Percentiles rank a stretch among this genome's conserved stretches.
Conservation (phyloP, 2,113 vertebrate genomes). For the Hemiprocne comata region DNA sequence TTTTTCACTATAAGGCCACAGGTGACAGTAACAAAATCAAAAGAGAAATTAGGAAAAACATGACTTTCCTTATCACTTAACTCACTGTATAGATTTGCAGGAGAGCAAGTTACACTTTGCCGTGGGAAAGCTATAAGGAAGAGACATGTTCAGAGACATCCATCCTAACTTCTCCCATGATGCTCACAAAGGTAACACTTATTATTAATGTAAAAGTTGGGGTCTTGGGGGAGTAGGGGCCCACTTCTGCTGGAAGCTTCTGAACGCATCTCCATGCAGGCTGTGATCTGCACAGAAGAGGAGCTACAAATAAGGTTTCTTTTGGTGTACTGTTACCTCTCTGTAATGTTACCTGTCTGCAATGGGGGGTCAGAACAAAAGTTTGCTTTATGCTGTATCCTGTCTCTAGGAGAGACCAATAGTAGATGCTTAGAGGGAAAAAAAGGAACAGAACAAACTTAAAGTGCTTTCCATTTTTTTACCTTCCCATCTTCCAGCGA, state of each 20-base stretch:
- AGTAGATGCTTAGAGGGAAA: not conserved
- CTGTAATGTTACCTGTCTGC: not conserved
- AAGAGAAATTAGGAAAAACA: not conserved
- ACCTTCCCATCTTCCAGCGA: not conserved
- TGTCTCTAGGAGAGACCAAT: not conserved
- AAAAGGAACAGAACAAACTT: not conserved
- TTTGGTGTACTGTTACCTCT: not conserved
- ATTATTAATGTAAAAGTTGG: not conserved
- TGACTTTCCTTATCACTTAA: not conserved
- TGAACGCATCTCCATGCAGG: accelerated
- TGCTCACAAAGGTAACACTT: not conserved
- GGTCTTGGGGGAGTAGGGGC: not conserved
- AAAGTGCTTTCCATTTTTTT: not conserved
- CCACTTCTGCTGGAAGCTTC: not conserved
- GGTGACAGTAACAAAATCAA: not conserved
- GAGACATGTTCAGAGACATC: not conserved
- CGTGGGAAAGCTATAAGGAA: not conserved
- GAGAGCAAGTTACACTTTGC: not conserved
- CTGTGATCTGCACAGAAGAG: not conserved
- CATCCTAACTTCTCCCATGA: not conserved
- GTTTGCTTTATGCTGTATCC: not conserved
- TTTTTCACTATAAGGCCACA: not conserved
- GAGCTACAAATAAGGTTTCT: not conserved
- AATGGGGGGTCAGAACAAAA: not conserved
- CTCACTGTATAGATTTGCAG: not conserved